phyloP scores from a whole-genome alignment of 1,140 invertebrate species.

The Bemisia tabaci region DNA sequence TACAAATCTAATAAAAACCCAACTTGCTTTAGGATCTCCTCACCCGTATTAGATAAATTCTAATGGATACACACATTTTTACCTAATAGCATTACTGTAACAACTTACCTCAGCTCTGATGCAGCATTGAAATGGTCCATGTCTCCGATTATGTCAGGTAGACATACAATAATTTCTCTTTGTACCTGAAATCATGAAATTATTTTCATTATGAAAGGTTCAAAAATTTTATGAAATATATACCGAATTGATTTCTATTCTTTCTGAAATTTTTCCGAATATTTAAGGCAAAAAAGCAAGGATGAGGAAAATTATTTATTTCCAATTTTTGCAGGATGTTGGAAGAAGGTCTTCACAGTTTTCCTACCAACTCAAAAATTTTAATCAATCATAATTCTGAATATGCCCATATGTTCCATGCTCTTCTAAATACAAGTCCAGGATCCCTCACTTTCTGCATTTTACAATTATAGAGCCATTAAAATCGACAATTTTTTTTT shows the following conservation, averaged over 20 bases:
- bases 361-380: background rate
- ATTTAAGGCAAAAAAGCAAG: too few species aligned
- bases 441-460: background rate
- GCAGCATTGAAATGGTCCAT: constrained; percentile 15
- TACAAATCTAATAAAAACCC: too few species aligned
- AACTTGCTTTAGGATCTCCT: too few species aligned
- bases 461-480: background rate
- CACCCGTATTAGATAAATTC: too few species aligned
- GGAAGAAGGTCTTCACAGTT: too few species aligned
- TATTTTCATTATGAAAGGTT: too few species aligned
- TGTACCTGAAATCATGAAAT: constrained; percentile 18
- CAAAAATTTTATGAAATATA: background rate
- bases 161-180: constrained; percentile 15
- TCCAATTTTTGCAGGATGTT: too few species aligned
- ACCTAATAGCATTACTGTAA: background rate
- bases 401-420: background rate
- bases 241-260: too few species aligned
- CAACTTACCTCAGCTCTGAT: constrained; percentile 15
- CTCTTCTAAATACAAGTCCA: background rate
- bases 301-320: too few species aligned
- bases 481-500: background rate
- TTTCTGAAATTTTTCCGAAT: too few species aligned
- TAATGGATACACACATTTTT: too few species aligned
- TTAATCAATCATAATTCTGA: background rate
- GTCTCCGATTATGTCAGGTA: constrained; percentile 17